A percentile compares a stretch with the other conserved stretches of the same genome.
phyloP scores from a whole-genome alignment of 2,888 invertebrate species.

The Drosophila mettleri region DNA sequence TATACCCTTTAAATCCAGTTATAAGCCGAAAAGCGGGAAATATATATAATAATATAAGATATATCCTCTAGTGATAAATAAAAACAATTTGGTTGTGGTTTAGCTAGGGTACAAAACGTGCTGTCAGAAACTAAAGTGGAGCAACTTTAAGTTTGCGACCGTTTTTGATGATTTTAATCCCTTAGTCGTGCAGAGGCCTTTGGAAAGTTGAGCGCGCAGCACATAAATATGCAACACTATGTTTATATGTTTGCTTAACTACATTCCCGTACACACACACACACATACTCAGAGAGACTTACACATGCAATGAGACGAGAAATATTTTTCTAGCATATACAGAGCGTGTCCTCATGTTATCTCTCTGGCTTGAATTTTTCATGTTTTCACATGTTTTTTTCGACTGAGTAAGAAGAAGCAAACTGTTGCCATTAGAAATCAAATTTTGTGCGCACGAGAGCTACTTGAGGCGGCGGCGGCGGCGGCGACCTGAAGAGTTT shows the following conservation, averaged over 20 bases:
- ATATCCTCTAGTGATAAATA: not conserved
- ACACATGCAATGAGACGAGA: constrained; percentile 46
- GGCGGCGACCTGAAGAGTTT: constrained; percentile 8
- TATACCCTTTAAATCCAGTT: constrained; percentile 18
- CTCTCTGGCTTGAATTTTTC: constrained; percentile 10
- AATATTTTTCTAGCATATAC: constrained; percentile 40
- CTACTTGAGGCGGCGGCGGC: constrained; percentile 14
- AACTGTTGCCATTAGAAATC: constrained; percentile 45
- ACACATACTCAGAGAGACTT: too few species aligned
- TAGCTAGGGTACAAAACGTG: not conserved
- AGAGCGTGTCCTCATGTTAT: constrained; percentile 14
- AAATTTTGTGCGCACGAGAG: constrained; percentile 36
- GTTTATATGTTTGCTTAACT: constrained; percentile 37
- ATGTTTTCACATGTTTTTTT: constrained; percentile 8
- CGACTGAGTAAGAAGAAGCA: constrained; percentile 8
- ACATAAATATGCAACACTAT: constrained; percentile 64
- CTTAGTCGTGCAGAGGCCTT: constrained; percentile 44
- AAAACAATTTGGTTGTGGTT: not conserved
- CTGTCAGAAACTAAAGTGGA: not conserved
- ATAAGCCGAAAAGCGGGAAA: not conserved
- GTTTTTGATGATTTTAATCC: constrained; percentile 50
- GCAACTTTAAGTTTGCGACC: not conserved
- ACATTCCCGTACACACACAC: too few species aligned
- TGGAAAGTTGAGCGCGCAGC: constrained; percentile 33
- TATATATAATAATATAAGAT: too few species aligned